A percentile compares a stretch with the other conserved stretches of the same genome.
Conservation (phyloP, 2,113 vertebrate species). For the Bungarus multicinctus region DNA sequence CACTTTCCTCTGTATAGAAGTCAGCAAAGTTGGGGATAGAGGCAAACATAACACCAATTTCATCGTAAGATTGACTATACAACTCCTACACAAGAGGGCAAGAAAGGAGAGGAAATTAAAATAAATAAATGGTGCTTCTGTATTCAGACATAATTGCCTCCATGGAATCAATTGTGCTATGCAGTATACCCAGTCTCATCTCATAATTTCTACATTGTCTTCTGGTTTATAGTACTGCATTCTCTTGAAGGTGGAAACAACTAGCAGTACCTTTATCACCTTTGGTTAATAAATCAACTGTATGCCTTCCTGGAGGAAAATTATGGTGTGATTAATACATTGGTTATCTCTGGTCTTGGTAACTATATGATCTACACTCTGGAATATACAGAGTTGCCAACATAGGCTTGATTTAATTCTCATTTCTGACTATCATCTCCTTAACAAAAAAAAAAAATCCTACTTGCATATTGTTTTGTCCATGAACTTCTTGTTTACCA, state of each 20-base stretch:
- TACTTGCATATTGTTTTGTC: not conserved
- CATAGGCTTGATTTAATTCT: not conserved
- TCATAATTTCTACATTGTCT: not conserved
- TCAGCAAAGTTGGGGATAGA: slow-evolving; percentile 96
- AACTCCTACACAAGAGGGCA: slow-evolving; percentile 77
- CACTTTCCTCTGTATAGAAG: slow-evolving; percentile 97
- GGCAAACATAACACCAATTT: slow-evolving; percentile 98
- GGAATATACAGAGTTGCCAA: not conserved
- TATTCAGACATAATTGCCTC: not conserved
- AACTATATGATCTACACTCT: not conserved
- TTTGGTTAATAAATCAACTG: not conserved
- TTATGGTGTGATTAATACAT: not conserved
- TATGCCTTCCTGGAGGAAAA: not conserved
- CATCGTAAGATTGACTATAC: slow-evolving; percentile 95
- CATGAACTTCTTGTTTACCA: not conserved
- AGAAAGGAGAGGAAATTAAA: not conserved
- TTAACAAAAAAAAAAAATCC: not conserved
- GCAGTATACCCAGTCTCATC: not conserved
- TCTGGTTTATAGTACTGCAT: not conserved
- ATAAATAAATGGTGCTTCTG: not conserved
- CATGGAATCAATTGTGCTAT: not conserved
- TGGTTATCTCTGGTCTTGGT: not conserved
- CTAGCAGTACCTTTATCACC: not conserved
- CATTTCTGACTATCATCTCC: not conserved
- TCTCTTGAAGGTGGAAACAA: not conserved